A percentile compares a stretch with the other conserved stretches of the same genome.
These are phyloP conservation scores for Tympanuchus pallidicinctus DNA, from an alignment of 2,113 vertebrate genomes.

Conservation along the genomic window DNA sequence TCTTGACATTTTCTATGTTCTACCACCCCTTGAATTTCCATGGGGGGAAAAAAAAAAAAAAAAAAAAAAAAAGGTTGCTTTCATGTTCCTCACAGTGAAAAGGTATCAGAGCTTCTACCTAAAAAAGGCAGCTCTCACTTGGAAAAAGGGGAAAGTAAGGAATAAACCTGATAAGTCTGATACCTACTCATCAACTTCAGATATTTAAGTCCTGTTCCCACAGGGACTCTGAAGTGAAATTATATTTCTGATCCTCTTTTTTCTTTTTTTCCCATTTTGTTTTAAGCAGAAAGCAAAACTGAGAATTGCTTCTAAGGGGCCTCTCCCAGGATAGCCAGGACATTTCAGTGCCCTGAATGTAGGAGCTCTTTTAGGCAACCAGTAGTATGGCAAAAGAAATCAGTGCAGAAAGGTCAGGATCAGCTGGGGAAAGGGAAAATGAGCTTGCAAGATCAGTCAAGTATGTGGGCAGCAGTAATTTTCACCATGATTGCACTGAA, in stretches of 20 bases:
- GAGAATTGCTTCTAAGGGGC: not conserved
- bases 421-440: not conserved
- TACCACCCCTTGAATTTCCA: not conserved
- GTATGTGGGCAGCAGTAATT: not conserved
- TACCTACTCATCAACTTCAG: accelerated
- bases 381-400: not conserved
- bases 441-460: not conserved
- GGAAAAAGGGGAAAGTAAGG: not conserved
- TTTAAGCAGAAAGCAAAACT: not conserved
- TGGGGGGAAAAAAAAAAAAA: not conserved
- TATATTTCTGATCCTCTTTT: not conserved
- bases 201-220: accelerated
- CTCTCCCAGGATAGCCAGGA: not conserved
- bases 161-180: not conserved
- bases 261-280: not conserved
- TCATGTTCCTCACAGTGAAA: not conserved
- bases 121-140: not conserved
- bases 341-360: not conserved
- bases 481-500: not conserved
- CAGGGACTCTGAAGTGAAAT: not conserved
- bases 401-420: not conserved
- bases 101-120: not conserved
- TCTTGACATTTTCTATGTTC: not conserved
- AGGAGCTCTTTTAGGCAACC: not conserved
- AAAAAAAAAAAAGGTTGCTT: not conserved